These are phyloP conservation scores for Epinotia nisella DNA, from an alignment of 2,888 invertebrate species.

Conservation along the genomic window DNA sequence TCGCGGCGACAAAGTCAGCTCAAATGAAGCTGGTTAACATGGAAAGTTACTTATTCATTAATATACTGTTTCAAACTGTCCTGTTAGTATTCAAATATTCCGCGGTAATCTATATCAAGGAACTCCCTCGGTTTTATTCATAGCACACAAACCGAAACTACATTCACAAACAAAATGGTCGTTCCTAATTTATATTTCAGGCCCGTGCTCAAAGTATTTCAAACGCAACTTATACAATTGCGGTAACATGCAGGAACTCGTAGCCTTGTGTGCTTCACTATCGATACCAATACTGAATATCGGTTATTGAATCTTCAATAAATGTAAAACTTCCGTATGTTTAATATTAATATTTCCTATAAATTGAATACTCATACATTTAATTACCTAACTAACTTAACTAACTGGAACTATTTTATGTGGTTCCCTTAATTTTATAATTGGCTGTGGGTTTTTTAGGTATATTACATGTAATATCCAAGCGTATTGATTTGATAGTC, in stretches of 20 bases:
- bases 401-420: too few relatives aligned
- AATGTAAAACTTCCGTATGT: background rate
- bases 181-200: conserved; percentile 5
- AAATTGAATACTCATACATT: background rate
- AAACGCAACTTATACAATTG: background rate
- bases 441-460: background rate
- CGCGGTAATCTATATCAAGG: conserved; percentile 1
- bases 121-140: background rate
- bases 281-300: background rate
- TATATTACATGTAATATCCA: too few relatives aligned
- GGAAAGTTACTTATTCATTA: conserved; percentile 9
- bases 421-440: background rate
- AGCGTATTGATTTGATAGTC: background rate
- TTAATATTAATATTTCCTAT: background rate
- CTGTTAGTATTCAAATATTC: conserved; percentile 7
- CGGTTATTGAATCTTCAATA: background rate
- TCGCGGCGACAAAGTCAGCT: background rate
- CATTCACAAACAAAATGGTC: background rate
- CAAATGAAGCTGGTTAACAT: conserved; percentile 2
- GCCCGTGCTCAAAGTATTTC: background rate
- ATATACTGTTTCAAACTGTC: conserved; percentile 10
- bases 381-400: too few relatives aligned
- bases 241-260: background rate
- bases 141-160: conserved; percentile 8
- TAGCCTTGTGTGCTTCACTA: background rate